phyloP scores from a whole-genome alignment of 1,140 invertebrate species.

The silkworm (Bombyx mori) region DNA sequence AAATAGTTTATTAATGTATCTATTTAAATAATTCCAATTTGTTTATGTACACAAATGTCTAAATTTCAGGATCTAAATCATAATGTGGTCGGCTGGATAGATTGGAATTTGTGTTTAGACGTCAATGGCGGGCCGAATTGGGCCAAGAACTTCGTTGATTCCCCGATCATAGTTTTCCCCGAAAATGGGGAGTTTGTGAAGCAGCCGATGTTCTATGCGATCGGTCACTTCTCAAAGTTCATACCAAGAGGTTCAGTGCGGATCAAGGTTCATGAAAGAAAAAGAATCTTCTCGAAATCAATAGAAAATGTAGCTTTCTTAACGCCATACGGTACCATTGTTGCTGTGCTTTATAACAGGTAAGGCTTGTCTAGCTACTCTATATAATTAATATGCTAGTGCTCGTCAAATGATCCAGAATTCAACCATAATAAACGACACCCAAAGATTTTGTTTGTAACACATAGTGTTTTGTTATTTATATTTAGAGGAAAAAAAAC shows the following conservation, averaged over 20 bases:
- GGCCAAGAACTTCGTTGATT: constrained; percentile 81
- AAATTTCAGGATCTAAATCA: constrained; percentile 78
- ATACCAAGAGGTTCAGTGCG: constrained; percentile 75
- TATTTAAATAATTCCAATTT: background rate
- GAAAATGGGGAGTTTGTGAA: constrained; percentile 81
- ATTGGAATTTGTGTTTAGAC: constrained; percentile 91
- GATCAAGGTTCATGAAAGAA: constrained; percentile 34
- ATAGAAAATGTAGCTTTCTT: constrained; percentile 33
- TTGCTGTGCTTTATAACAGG: constrained; percentile 39
- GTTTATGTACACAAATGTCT: background rate
- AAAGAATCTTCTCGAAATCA: constrained; percentile 7
- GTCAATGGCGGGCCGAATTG: constrained; percentile 85
- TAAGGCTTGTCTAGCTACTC: constrained; percentile 13
- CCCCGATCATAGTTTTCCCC: constrained; percentile 82
- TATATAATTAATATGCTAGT: background rate
- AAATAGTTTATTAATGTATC: background rate
- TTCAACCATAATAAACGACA: too few species aligned
- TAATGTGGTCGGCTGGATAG: constrained; percentile 83
- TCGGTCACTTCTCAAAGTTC: constrained; percentile 91
- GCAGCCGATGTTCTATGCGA: constrained; percentile 89
- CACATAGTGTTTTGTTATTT: too few species aligned
- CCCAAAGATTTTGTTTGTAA: too few species aligned
- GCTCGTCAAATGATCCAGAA: too few species aligned
- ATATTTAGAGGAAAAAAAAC: too few species aligned
- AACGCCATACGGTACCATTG: constrained; percentile 32